Percentiles rank a stretch among this genome's conserved stretches.
Evolutionary conservation across 2,797 vertebrate genomes (phyloP).

Genomic region (Dromococcyx pavoninus): DNA sequence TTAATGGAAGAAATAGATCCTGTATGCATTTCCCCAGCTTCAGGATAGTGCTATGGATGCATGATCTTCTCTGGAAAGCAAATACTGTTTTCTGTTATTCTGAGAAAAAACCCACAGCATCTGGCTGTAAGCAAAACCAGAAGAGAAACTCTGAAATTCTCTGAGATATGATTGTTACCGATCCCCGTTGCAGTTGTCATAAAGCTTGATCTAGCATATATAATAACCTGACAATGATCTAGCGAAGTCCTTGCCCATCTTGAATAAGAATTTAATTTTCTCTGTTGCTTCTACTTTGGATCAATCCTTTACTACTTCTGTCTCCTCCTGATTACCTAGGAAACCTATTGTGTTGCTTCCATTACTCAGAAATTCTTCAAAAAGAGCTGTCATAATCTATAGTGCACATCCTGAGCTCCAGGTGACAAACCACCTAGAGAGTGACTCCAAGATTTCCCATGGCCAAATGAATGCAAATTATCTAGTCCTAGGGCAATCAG

Average conservation of each 20-base stretch:
- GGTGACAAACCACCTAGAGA: background rate
- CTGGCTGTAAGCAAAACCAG: background rate
- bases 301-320: background rate
- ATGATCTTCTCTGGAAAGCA: background rate
- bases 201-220: background rate
- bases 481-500: background rate
- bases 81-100: background rate
- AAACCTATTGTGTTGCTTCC: background rate
- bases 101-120: background rate
- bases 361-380: background rate
- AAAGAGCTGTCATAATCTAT: background rate
- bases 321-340: background rate
- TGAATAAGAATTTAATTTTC: background rate
- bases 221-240: background rate
- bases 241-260: background rate
- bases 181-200: background rate
- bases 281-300: background rate
- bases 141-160: background rate
- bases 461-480: background rate
- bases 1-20: background rate
- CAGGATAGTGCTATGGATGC: background rate
- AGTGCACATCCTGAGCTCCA: background rate
- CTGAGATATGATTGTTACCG: background rate
- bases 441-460: background rate
- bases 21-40: background rate